Percentiles rank a stretch among this genome's conserved stretches.
phyloP scores from a whole-genome alignment of 1,140 invertebrate genomes.

The Littorina saxatilis region DNA sequence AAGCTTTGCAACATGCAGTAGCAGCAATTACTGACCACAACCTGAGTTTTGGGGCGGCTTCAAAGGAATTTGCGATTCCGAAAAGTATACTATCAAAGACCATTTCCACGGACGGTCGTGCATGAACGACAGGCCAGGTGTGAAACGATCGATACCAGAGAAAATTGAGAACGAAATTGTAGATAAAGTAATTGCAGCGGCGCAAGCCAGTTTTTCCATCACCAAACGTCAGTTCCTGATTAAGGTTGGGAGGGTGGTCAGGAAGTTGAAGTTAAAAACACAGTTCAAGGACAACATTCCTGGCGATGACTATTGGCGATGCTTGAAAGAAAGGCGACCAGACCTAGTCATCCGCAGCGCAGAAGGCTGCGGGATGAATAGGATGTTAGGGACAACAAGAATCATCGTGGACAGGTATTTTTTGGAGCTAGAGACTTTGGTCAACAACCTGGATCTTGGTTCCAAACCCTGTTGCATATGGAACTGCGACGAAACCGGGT shows the following conservation, averaged over 20 bases:
- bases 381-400: background rate
- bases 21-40: background rate
- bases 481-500: slow-evolving; percentile 54
- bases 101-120: background rate
- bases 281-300: slow-evolving; percentile 22
- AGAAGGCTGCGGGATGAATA: background rate
- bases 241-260: background rate
- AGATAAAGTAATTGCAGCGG: background rate
- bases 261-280: background rate
- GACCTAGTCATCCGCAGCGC: slow-evolving; percentile 8
- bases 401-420: slow-evolving; percentile 38
- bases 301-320: slow-evolving; percentile 8
- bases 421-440: slow-evolving; percentile 14
- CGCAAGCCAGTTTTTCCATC: slow-evolving; percentile 3
- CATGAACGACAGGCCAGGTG: background rate
- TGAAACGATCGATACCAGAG: background rate
- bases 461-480: slow-evolving; percentile 41
- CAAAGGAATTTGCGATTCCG: slow-evolving; percentile 20
- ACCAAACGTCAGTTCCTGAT: slow-evolving; percentile 16
- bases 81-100: slow-evolving; percentile 13
- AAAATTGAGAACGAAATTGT: slow-evolving; percentile 23
- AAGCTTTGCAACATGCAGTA: background rate
- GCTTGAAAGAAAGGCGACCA: background rate
- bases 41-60: background rate
- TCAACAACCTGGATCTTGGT: slow-evolving; percentile 19